phyloP scores from a whole-genome alignment of 2,797 vertebrate genomes.

The Danionella dracula region DNA sequence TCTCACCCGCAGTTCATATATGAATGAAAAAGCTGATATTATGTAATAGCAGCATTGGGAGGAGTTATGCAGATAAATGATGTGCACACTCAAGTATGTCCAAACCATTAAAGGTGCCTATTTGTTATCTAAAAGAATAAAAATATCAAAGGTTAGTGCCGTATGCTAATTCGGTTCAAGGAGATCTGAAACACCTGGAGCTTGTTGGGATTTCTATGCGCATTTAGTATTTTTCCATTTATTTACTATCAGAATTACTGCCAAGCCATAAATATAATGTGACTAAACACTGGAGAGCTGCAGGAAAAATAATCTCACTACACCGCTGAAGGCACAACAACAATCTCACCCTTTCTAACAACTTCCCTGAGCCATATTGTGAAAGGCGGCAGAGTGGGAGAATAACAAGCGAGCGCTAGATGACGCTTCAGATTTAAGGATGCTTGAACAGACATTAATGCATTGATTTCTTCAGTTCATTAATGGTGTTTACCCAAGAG shows the following conservation, averaged over 20 bases:
- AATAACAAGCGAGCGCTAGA: neutral
- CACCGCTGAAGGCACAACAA: neutral
- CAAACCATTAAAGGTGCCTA: neutral
- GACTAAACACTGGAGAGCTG: neutral
- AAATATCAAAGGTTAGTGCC: neutral
- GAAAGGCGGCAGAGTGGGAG: neutral
- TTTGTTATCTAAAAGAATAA: neutral
- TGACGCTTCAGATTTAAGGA: neutral
- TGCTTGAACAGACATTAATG: neutral
- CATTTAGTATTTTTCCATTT: neutral
- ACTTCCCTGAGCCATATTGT: neutral
- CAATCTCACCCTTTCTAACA: neutral
- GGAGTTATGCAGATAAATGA: no score
- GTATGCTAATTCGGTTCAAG: neutral
- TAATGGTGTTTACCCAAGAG: neutral
- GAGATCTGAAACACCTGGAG: neutral
- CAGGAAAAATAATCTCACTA: neutral
- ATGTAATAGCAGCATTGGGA: no score
- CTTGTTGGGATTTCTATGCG: neutral
- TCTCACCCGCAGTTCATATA: neutral
- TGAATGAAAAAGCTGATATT: no score
- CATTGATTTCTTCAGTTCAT: neutral
- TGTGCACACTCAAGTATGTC: no score
- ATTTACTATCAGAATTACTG: neutral
- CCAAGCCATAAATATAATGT: neutral